Evolutionary conservation across 2,113 vertebrate genomes (phyloP), one percentile per base, ranked within the genome.

Genomic region (Hipposideros armiger): DNA sequence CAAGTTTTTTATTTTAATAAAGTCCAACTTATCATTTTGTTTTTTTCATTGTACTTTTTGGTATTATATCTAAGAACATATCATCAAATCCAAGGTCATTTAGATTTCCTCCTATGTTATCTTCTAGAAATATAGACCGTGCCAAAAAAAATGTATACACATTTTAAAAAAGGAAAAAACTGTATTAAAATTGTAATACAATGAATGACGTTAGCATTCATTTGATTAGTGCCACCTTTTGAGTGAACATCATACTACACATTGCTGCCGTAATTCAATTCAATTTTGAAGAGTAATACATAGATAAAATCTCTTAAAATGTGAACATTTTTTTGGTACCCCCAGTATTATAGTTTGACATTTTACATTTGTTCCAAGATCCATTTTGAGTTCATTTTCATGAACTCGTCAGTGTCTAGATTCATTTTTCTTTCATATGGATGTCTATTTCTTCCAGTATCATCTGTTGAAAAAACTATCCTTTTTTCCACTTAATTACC

Each of bases 361-460:
- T 78, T 78, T 90, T 80, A 74, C 80, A 64, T 42, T 67, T 86
- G 36, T 77, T 45, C 20, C 84, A 10, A 54, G 69, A 83, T 64
- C 69, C n/a, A 56, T 85, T 92, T 85, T n/a, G 70, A 74, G 58
- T n/a, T 77, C 76, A 67, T 85, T 66, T 85, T 77, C 66, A 16
- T 92, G 36, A 56, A 67, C 56, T 20, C 13, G 28, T 85, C 70
- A 56, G 22, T 85, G 11, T 86, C 28, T 76, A 56, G 47, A 67
- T 67, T 58, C 11, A 42, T 90, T 78, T 78, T 74, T 74, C 24
- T 47, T 81, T 50, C 45, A 28, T 45, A 6, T 67, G 50, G 47
- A 58, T 77, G 16, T 92, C 60, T 78, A 32, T 72, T 91, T 76
- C 17, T 78, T 74, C 30, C 58, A 77, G 36, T 77, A 67, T 28